phyloP scores from a whole-genome alignment of 1,140 invertebrate genomes.

The Drosophila insularis region DNA sequence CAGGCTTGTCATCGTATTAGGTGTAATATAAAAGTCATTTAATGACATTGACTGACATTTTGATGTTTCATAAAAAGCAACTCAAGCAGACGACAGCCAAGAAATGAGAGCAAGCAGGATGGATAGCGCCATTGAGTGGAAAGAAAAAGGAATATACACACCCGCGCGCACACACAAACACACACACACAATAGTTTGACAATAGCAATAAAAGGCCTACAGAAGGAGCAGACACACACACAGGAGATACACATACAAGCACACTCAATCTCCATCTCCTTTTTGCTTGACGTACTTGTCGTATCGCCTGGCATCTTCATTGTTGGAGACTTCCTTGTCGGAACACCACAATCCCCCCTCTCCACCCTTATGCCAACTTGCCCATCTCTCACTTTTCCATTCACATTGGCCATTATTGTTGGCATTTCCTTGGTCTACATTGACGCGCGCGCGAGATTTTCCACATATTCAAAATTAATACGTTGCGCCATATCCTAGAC shows the following conservation, averaged over 20 bases:
- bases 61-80: conserved; percentile 81
- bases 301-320: conserved; percentile 76
- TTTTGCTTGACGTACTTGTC: conserved; percentile 66
- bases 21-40: conserved; percentile 81
- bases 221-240: conserved; percentile 33
- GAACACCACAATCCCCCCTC: conserved; percentile 7
- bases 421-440: conserved; percentile 63
- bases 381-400: conserved; percentile 6
- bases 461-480: conserved; percentile 80
- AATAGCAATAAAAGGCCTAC: conserved; percentile 81
- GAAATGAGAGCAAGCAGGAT: not conserved
- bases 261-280: conserved; percentile 23
- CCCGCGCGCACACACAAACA: conserved; percentile 18
- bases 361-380: not conserved
- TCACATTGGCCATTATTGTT: conserved; percentile 50
- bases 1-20: conserved; percentile 79
- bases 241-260: not conserved
- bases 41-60: conserved; percentile 81
- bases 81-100: conserved; percentile 62
- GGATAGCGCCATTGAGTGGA: conserved; percentile 2
- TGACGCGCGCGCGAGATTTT: conserved; percentile 72
- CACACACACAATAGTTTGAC: conserved; percentile 74
- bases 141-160: conserved; percentile 11
- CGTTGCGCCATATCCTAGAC: conserved; percentile 76
- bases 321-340: conserved; percentile 47